A percentile compares a stretch with the other conserved stretches of the same genome.
phyloP scores from a whole-genome alignment of 2,888 invertebrate species.

The Caenorhabditis macrosperma region DNA sequence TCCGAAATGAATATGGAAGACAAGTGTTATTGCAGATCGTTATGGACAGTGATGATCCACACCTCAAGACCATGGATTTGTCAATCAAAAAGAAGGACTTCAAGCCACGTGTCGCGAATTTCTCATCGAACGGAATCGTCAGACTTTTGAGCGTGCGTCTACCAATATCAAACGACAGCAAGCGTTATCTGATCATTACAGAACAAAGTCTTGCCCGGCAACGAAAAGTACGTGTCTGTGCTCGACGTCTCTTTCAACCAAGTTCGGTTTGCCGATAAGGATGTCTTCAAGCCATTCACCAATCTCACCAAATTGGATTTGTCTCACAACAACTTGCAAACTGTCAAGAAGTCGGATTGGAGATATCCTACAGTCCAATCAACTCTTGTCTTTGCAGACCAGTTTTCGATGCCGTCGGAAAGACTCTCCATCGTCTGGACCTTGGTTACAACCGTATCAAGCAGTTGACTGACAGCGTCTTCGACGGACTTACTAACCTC shows the following conservation, averaged over 20 bases:
- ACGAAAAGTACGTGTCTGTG: slow-evolving; percentile 44
- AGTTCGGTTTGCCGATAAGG: slow-evolving; percentile 53
- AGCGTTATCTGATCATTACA: neutral
- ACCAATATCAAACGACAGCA: neutral
- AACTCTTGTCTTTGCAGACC: slow-evolving; percentile 25
- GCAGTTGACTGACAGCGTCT: slow-evolving; percentile 19
- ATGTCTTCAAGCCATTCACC: slow-evolving; percentile 52
- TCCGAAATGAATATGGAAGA: no score
- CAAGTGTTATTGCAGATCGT: slow-evolving; percentile 41
- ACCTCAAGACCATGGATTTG: slow-evolving; percentile 27
- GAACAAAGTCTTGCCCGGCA: slow-evolving; percentile 55
- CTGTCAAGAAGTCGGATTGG: slow-evolving; percentile 61
- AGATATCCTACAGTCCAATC: neutral
- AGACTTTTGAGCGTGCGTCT: slow-evolving; percentile 28
- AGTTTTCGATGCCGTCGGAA: slow-evolving; percentile 33
- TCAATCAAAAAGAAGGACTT: slow-evolving; percentile 48
- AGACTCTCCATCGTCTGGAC: slow-evolving; percentile 59
- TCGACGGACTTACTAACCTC: slow-evolving; percentile 53
- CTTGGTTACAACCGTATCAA: slow-evolving; percentile 57
- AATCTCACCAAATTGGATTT: slow-evolving; percentile 55
- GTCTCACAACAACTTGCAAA: slow-evolving; percentile 46
- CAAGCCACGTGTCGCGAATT: slow-evolving; percentile 43
- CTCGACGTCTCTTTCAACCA: slow-evolving; percentile 57
- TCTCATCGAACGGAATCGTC: slow-evolving; percentile 55
- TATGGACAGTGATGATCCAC: slow-evolving; percentile 26